Base-by-base conservation (phyloP, 2,113 vertebrate genomes). In the Rhinopithecus roxellana region DNA sequence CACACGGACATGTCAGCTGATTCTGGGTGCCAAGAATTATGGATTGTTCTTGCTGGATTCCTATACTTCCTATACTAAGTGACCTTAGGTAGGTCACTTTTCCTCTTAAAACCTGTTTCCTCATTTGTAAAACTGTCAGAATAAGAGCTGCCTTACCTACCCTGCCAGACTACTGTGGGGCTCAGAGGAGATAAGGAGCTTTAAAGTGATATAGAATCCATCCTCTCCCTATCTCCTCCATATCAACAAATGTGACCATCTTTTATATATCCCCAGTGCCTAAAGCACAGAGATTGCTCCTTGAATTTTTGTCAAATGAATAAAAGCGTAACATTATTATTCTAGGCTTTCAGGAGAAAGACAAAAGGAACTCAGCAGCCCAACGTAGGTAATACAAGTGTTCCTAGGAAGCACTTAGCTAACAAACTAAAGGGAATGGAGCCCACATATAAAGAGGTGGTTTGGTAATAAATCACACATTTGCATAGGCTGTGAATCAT, bases 391-490 rank as follows among this genome's bases (percentile, higher is more conserved):
- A 64, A 77, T 70, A 38, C 13, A 94, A 70, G 23, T 16, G 88
- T 92, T 97, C 59, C 55, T 82, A 91, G 43, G 84, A 97, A 94
- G 78, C 10, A 88, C 85, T 94, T 96, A 86, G 35, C 52, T 69
- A 93, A 85, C 12, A 97, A 96, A 88, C 93, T 95, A 93, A 84
- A 96, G 74, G 70, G 74, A 97, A 64, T 95, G 74, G 77, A 93
- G 52, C 11, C 78, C 80, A 96, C 74, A 84, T 61, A 97, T 89
- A 82, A 96, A 97, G 69, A 97, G 84, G n/a, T 5, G 0, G 80
- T 48, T 89, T 88, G 80, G 55, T 92, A 97, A 98, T 97, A 98
- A 98, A 97, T 97, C 96, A 95, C 48, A 92, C 11, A 97, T 95
- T 89, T 82, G 70, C 38, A 40, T 96, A 97, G 98, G 72, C 79